phyloP scores from a whole-genome alignment of 2,113 vertebrate species.

The Galeopterus variegatus region DNA sequence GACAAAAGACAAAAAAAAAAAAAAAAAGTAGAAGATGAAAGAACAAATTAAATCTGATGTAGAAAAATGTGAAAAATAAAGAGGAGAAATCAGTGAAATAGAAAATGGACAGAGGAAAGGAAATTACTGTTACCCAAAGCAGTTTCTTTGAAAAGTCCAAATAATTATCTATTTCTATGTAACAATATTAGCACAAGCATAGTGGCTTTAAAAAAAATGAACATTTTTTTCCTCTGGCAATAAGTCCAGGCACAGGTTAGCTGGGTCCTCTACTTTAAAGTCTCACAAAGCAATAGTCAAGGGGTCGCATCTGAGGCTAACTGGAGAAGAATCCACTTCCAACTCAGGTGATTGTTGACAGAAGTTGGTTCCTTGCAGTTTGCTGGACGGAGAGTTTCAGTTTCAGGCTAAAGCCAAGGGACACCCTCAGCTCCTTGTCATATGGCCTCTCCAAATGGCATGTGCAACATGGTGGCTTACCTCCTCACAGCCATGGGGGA shows the following conservation, averaged over 20 bases:
- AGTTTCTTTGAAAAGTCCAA: background rate
- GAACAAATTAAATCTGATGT: background rate
- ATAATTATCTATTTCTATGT: background rate
- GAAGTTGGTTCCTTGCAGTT: background rate
- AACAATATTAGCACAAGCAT: background rate
- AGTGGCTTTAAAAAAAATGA: background rate
- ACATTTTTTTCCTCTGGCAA: background rate
- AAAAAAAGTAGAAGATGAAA: background rate
- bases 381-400: background rate
- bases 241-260: background rate
- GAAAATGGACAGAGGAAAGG: background rate
- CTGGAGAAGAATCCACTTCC: background rate
- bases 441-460: background rate
- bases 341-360: background rate
- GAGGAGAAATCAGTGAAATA: background rate
- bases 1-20: no score
- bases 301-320: background rate
- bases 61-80: slow-evolving; percentile 26
- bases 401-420: background rate
- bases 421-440: background rate
- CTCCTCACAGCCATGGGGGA: background rate
- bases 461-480: background rate
- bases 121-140: background rate
- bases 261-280: background rate
- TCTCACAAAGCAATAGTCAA: background rate